Base-by-base conservation (phyloP, 2,797 vertebrate genomes). In the Takifugu rubripes region DNA sequence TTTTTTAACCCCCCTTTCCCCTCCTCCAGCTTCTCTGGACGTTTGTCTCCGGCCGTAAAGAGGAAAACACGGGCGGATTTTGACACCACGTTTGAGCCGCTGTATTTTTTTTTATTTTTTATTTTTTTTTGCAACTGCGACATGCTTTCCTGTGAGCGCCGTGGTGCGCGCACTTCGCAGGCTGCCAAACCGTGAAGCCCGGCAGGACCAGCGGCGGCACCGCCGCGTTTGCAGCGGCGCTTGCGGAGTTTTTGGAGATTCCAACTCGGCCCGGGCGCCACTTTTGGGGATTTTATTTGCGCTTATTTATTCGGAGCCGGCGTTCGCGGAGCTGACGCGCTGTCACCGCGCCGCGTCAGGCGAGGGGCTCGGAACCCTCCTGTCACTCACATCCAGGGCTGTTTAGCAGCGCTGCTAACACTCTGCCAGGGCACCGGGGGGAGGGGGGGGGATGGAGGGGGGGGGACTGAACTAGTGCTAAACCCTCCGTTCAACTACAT, bases 41-140 rank as follows among this genome's bases (percentile, higher is more conserved):
- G 54, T 52, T 50, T 21, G 11, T 25, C 50, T 42, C 57, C 75
- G 66, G 77, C 69, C 73, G 75, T 15, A 54, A 68, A 50, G 78
- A 76, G 66, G 76, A 76, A 72, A 75, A 72, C 63, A 65, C 70
- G 68, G 72, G 36, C 72, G 67, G 72, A 52, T 72, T 81, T 74
- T 77, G 72, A 79, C 78, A 76, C 72, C 66, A 67, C 77, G 71
- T 67, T 78, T 60, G 70, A 65, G 65, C 67, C 56, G 45, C 49
- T 21, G 16, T 6, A 5, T n/a, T n/a, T 45, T 45, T 16, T 45
- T 46, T 46, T 46, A 6, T 46, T 46, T 17, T 46, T 46, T 46
- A 2, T 74, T 57, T 52, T 36, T 52, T 77, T 79, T 63, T 77
- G 59, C 68, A 86, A 89, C 89, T 89, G 88, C 88, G 88, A 87